Conservation (phyloP, 2,797 vertebrate genomes). For the Scleropages formosus region DNA sequence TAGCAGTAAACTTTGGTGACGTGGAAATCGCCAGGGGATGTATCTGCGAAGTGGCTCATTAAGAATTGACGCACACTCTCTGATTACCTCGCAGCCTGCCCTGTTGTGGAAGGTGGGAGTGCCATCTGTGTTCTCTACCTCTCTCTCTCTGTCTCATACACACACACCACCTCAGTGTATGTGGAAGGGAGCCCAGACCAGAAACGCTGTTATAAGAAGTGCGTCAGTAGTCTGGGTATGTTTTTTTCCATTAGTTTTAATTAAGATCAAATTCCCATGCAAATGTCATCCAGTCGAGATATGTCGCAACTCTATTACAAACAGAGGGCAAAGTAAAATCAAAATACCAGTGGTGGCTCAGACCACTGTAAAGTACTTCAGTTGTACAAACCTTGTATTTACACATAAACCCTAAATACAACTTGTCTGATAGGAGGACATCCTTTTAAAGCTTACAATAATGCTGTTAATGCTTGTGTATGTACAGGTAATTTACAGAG, state of each 20-base stretch:
- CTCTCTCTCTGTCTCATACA: slow-evolving; percentile 41
- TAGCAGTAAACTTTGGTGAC: neutral
- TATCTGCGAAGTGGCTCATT: slow-evolving; percentile 53
- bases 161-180: slow-evolving; percentile 42
- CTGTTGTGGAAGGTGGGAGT: slow-evolving; percentile 49
- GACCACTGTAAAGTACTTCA: too few species aligned
- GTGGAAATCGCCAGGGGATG: neutral
- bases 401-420: too few species aligned
- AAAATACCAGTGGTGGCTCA: slow-evolving; percentile 11
- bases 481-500: too few species aligned
- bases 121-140: neutral
- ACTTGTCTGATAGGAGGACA: too few species aligned
- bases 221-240: slow-evolving; percentile 55
- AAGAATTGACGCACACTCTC: slow-evolving; percentile 39
- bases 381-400: too few species aligned
- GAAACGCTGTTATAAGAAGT: slow-evolving; percentile 33
- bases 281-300: too few species aligned
- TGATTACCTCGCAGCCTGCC: slow-evolving; percentile 55
- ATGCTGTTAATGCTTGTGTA: too few species aligned
- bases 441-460: too few species aligned
- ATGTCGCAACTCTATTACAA: too few species aligned
- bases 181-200: slow-evolving; percentile 38
- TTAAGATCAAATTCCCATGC: too few species aligned
- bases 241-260: too few species aligned
- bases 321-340: slow-evolving; percentile 20